Base-by-base conservation (phyloP, 2,113 vertebrate genomes). In the Anolis carolinensis region DNA sequence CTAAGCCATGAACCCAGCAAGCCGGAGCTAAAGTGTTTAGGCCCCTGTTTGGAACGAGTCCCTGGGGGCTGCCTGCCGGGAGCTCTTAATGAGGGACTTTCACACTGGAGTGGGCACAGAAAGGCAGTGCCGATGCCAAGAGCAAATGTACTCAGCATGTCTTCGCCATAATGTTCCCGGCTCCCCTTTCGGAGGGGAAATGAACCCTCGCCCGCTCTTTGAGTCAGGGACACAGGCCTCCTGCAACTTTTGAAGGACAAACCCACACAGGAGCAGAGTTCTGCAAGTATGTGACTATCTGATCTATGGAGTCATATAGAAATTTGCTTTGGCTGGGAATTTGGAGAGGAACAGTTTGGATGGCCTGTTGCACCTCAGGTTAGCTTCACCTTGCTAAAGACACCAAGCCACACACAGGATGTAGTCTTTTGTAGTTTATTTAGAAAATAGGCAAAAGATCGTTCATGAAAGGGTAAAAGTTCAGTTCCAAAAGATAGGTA, bases 131-230 rank as follows among this genome's bases (percentile, higher is more conserved):
- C 4, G 59, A 34, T 50, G 83, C 62, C 73, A 76, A 50, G 76
- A 84, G 83, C 83, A 84, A 84, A 84, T 84, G 83, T 84, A 34
- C 83, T 52, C 73, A 84, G 83, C 73, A 9, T 77, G 83, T 8
- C 83, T 4, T 50, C 21, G 39, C 30, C 73, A 25, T 67, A 67
- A 84, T 84, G 83, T 76, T 84, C 83, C 32, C 18, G 44, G 62
- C 73, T 67, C 39, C 11, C 62, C 83, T 50, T 34, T 48, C 3
- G 21, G 83, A 50, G 73, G 50, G 32, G 32, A 44, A 44, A 44
- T 44, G 39, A 44, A 44, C 39, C 39, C 39, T 44, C 8, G 36
- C 16, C 20, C 30, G 67, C 30, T 30, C 39, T 50, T 23, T 25
- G 30, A 50, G 30, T 30, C 62, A 30, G 73, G 44, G 39, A 34